Evolutionary conservation across 2,888 invertebrate species (phyloP).

Genomic region (Drosophila neotestacea): DNA sequence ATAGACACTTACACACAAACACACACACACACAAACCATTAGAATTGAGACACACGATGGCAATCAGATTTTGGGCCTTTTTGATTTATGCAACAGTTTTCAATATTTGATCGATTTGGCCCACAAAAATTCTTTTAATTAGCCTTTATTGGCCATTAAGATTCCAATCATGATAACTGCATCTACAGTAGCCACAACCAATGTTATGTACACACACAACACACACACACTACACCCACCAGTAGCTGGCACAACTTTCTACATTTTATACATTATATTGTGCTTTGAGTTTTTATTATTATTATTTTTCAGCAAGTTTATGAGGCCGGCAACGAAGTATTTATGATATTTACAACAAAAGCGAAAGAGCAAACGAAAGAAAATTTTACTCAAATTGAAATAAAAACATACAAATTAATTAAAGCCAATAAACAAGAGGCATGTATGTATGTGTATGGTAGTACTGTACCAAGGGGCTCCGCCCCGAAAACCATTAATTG

Average conservation of each 20-base stretch:
- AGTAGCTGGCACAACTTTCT: constrained; percentile 59
- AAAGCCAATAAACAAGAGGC: constrained; percentile 69
- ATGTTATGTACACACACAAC: constrained; percentile 53
- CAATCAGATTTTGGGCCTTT: constrained; percentile 11
- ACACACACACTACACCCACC: constrained; percentile 43
- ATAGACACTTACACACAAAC: constrained; percentile 2
- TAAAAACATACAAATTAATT: constrained; percentile 81
- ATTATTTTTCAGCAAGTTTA: constrained; percentile 66
- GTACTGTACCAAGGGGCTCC: neutral
- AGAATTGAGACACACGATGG: constrained; percentile 12
- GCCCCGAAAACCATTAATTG: constrained; percentile 54
- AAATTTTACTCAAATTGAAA: constrained; percentile 71
- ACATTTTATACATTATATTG: constrained; percentile 41
- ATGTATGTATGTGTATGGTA: neutral
- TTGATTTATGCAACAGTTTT: constrained; percentile 47
- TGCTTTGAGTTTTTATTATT: constrained; percentile 43
- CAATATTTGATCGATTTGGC: constrained; percentile 43
- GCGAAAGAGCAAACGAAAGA: constrained; percentile 35
- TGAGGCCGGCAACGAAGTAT: constrained; percentile 66
- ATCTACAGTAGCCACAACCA: constrained; percentile 37
- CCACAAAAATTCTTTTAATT: constrained; percentile 57
- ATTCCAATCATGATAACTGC: constrained; percentile 63
- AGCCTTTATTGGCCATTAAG: constrained; percentile 73
- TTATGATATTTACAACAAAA: constrained; percentile 77
- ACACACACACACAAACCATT: constrained; percentile 36